Conservation (phyloP, 2,113 vertebrate genomes). For the Saccopteryx bilineata region DNA sequence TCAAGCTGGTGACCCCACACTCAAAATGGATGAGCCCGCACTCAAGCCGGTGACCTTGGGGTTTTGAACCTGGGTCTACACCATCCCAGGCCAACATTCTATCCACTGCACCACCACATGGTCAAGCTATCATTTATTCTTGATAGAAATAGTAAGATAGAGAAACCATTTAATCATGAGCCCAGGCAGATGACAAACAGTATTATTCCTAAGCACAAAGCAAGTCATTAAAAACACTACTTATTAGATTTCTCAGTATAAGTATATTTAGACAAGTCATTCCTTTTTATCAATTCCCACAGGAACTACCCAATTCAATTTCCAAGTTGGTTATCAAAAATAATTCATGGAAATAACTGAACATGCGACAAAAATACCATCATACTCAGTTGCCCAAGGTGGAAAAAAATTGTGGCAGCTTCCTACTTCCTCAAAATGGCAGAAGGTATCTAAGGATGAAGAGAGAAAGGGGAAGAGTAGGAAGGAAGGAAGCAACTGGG, state of each 20-base stretch:
- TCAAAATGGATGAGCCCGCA: too few relatives aligned
- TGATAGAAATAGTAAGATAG: background rate
- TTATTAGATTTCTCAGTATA: background rate
- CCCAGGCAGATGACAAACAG: background rate
- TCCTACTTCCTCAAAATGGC: constrained; percentile 68
- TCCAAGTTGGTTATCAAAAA: constrained; percentile 64
- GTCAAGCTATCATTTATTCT: background rate
- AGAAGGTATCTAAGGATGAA: background rate
- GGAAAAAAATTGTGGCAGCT: constrained; percentile 56
- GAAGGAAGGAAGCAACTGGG: background rate
- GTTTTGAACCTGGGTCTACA: too few relatives aligned
- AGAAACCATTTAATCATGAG: constrained; percentile 9
- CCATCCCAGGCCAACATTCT: too few relatives aligned
- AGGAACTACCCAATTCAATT: constrained; percentile 38
- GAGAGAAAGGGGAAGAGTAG: background rate
- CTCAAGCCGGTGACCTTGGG: too few relatives aligned
- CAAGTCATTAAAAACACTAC: constrained; percentile 13
- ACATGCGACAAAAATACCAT: constrained; percentile 62
- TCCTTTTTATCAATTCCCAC: constrained; percentile 36
- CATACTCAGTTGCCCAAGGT: constrained; percentile 54
- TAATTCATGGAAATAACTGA: constrained; percentile 73
- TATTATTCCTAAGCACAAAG: constrained; percentile 22
- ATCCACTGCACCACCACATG: too few relatives aligned
- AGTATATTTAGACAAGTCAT: constrained; percentile 8
- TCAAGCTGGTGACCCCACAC: too few relatives aligned